Evolutionary conservation across 1,140 invertebrate species (phyloP), one percentile per base, ranked within the genome.

Genomic region (Tetramorium parvispinum): DNA sequence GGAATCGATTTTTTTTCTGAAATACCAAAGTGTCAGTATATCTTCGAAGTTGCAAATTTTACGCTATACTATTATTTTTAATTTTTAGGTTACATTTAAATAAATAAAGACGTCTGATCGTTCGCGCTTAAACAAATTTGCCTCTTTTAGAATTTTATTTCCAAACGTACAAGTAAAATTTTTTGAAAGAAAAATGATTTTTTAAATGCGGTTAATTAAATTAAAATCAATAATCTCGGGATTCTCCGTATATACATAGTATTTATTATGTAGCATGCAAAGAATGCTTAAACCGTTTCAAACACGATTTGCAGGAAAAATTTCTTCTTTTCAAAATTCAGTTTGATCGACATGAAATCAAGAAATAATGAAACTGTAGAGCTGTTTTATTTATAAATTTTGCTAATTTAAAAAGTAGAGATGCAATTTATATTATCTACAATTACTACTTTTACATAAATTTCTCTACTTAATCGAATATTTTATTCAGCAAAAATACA

Each of bases 321-420:
- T 46, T 46, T 61, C 40, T 63, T 46, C 57, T 46, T 32, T 18
- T 78, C 6, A 65, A 78, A 78, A 65, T 78, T 51, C 27, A 78
- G 65, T 32, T 78, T 21, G 24, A 40, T 78, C 27, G 24, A 63
- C 40, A 77, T 24, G 76, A 78, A 78, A 63, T 77, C 24, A 61
- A 63, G 2, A 24, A 59, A 16, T 21, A 78, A 65, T 11, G 40
- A 77, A 46, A 32, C 32, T 27, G 46, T 10, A 21, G 11, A 66
- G 32, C 3, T 32, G 32, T 4, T 32, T 32, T 4, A 32, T 7
- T 81, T 24, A 46, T 16, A 24, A 53, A 66, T 43, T 21, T 13
- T 57, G n/a, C 18, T 55, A 37, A 81, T 68, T 66, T 46, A n/a
- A 51, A 21, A 37, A 16, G n/a, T 27, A 40, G 16, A 68, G n/a